phyloP scores from a whole-genome alignment of 2,113 vertebrate genomes.

The Calidris pygmaea region DNA sequence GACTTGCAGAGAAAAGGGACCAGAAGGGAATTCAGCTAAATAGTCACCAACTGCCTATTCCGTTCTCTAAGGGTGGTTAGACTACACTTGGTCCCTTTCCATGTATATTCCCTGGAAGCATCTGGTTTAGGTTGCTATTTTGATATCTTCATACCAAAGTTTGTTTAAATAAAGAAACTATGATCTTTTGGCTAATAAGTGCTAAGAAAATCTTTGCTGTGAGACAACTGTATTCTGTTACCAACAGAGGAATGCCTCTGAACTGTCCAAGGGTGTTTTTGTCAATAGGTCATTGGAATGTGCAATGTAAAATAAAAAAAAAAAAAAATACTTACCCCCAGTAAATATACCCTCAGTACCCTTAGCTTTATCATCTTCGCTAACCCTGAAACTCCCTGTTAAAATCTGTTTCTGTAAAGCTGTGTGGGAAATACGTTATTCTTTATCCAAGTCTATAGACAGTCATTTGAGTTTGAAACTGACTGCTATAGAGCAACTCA shows the following conservation, averaged over 20 bases:
- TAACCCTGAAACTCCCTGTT: neutral
- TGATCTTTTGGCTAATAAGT: neutral
- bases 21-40: neutral
- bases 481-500: neutral
- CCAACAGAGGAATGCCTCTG: neutral
- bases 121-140: conserved; percentile 10
- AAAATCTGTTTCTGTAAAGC: neutral
- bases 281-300: neutral
- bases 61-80: neutral
- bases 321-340: neutral
- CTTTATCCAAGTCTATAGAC: neutral
- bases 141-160: neutral
- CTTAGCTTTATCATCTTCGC: neutral
- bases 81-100: neutral
- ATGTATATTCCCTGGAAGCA: neutral
- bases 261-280: neutral
- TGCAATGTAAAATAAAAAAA: neutral
- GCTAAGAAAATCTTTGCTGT: conserved; percentile 27
- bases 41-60: neutral
- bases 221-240: neutral
- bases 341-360: neutral
- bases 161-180: conserved; percentile 34
- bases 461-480: neutral
- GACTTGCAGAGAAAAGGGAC: neutral
- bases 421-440: neutral